Evolutionary conservation across 1,140 invertebrate species (phyloP), one percentile per base, ranked within the genome.

Genomic region (Epicauta chinensis): DNA sequence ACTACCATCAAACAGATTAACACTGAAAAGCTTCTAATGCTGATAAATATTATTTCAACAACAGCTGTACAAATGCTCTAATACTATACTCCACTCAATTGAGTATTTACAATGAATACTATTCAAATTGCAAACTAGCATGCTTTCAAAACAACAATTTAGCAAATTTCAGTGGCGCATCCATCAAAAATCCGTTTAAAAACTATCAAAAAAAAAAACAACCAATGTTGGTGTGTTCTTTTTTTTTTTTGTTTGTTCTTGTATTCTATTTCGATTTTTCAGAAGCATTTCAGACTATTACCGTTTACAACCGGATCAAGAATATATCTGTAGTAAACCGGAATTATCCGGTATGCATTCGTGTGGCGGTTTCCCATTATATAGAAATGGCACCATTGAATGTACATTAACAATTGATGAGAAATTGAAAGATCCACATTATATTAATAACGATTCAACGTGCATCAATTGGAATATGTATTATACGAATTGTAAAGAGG

Each of bases 381-480:
- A 81, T 64, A 78, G 80, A 37, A 79, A 82, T 51, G 82, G 83
- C 23, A 79, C 82, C 2, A 72, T 82, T 30, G 73, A 77, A 38
- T 92, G 85, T 69, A 85, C 82, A 52, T 77, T 77, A 61, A 75
- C 75, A 4, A 55, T 54, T 31, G 57, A 61, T 35, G 51, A 65
- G 45, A 65, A 65, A 36, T 16, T 54, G 39, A 51, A 45, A 7
- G 40, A 53, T 15, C 59, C 61, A 0, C 35, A 61, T 14, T 65
- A 63, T 32, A 45, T 40, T 1, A 43, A 58, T 38, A 54, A 64
- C 41, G 63, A 63, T 41, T 36, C 37, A 11, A 48, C 81, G 16
- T 99, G 97, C 73, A 87, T 99, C 61, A 96, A 99, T 77, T 99
- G 96, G 96, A 97, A 99, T 75, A 87, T 95, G 75, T 99, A 99